Evolutionary conservation across 2,113 vertebrate species (phyloP).

Genomic region (Aldabrachelys gigantea): DNA sequence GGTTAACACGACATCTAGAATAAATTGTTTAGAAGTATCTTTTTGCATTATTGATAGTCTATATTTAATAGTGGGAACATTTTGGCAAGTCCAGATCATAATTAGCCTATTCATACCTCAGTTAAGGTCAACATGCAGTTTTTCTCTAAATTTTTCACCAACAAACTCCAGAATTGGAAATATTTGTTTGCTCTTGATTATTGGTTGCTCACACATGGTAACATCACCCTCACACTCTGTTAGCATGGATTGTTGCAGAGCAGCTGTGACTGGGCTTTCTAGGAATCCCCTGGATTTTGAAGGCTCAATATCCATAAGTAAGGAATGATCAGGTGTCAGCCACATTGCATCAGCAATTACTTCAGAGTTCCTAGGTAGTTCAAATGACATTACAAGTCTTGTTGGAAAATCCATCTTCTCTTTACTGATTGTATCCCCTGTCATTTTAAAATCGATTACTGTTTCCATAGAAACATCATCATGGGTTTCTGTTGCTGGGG

Average conservation of each 20-base stretch:
- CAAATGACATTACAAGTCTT: rapidly evolving
- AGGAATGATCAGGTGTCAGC: not conserved
- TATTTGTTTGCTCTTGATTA: conserved; percentile 58
- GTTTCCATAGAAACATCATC: conserved; percentile 72
- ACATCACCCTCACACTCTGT: not conserved
- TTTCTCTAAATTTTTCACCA: conserved; percentile 31
- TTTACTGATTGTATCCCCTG: not conserved
- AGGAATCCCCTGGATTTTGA: not conserved
- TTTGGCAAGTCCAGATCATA: not conserved
- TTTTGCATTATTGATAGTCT: not conserved
- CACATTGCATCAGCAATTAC: not conserved
- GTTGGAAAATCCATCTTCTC: not conserved
- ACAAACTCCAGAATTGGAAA: conserved; percentile 21
- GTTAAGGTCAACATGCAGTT: not conserved
- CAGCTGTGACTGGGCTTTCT: not conserved
- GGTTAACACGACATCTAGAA: not conserved
- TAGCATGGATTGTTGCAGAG: not conserved
- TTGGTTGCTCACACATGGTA: not conserved
- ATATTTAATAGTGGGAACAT: not conserved
- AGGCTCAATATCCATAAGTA: not conserved
- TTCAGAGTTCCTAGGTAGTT: conserved; percentile 9
- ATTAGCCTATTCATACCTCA: not conserved
- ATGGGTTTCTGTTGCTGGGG: not conserved
- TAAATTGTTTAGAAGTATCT: not conserved
- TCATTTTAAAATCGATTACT: conserved; percentile 49